These are phyloP conservation scores for Drosophila helvetica DNA, from an alignment of 2,888 invertebrate species.

Conservation along the genomic window DNA sequence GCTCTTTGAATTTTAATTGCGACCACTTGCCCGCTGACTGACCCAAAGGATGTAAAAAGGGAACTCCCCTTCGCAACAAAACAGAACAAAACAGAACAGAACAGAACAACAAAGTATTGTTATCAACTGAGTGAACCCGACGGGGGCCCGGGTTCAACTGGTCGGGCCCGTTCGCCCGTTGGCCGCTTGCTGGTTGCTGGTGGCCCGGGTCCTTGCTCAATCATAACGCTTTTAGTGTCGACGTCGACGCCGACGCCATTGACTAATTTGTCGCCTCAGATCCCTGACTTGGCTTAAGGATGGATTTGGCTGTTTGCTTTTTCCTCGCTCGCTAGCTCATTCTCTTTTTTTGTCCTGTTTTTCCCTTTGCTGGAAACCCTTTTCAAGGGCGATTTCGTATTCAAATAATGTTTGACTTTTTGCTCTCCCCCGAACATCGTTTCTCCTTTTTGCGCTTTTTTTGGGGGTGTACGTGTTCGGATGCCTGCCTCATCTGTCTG, in stretches of 20 bases:
- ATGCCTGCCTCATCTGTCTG: constrained; percentile 11
- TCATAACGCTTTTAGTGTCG: constrained; percentile 64
- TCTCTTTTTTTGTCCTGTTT: constrained; percentile 5
- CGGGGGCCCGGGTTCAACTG: not conserved
- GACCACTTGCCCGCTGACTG: constrained; percentile 27
- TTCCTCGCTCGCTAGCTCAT: no score
- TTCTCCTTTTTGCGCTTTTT: constrained; percentile 9
- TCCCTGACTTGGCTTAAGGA: constrained; percentile 40
- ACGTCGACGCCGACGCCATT: constrained; percentile 55
- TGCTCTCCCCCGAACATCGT: constrained; percentile 21
- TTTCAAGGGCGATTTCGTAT: constrained; percentile 76
- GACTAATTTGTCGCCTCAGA: constrained; percentile 82
- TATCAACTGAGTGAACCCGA: not conserved
- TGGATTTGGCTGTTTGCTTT: constrained; percentile 23
- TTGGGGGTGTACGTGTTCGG: constrained; percentile 54
- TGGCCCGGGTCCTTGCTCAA: constrained; percentile 40
- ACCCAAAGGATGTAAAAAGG: constrained; percentile 24
- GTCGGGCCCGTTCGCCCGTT: no score
- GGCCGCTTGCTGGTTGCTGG: not conserved
- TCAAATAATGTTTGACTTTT: constrained; percentile 77
- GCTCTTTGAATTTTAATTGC: constrained; percentile 73
- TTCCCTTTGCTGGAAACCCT: constrained; percentile 54
- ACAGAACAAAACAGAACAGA: not conserved
- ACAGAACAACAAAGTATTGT: no score
- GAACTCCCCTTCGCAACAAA: constrained; percentile 11